phyloP scores from a whole-genome alignment of 1,140 invertebrate genomes.

The Aphelinus atriplicis region DNA sequence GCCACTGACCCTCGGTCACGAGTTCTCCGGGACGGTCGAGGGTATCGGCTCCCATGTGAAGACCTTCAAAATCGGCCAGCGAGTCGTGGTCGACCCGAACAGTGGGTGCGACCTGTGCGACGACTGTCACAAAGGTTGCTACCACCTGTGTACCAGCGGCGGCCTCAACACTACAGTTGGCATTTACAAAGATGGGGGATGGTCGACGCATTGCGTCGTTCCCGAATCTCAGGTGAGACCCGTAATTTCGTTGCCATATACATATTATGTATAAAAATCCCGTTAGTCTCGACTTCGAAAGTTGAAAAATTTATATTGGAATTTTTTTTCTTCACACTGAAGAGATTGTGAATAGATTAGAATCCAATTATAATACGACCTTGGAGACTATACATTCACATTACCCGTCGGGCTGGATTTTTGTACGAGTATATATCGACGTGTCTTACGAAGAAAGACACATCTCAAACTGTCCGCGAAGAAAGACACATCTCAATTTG shows the following conservation, averaged over 20 bases:
- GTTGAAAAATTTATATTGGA: too few relatives aligned
- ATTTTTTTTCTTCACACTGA: too few relatives aligned
- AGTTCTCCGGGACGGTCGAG: conserved; percentile 73
- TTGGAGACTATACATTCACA: too few relatives aligned
- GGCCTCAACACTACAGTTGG: conserved; percentile 74
- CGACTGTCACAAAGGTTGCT: conserved; percentile 70
- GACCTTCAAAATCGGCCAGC: conserved; percentile 72
- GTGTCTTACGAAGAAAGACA: too few relatives aligned
- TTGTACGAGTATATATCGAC: too few relatives aligned
- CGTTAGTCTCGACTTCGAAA: too few relatives aligned
- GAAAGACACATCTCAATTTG: too few relatives aligned
- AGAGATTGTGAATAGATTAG: too few relatives aligned
- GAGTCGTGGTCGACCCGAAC: conserved; percentile 76
- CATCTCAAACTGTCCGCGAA: too few relatives aligned
- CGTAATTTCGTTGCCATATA: not conserved
- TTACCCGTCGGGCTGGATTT: too few relatives aligned
- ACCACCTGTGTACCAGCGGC: conserved; percentile 71
- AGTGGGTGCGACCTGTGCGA: conserved; percentile 71
- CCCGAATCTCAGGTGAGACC: conserved; percentile 69
- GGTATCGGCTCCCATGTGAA: conserved; percentile 69
- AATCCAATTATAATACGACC: too few relatives aligned
- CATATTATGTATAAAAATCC: too few relatives aligned
- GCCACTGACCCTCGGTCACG: conserved; percentile 73
- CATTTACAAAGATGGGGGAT: conserved; percentile 74
- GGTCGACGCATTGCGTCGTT: conserved; percentile 72